These are phyloP conservation scores for Napeogenes sylphis DNA, from an alignment of 2,888 invertebrate species.

Conservation along the genomic window DNA sequence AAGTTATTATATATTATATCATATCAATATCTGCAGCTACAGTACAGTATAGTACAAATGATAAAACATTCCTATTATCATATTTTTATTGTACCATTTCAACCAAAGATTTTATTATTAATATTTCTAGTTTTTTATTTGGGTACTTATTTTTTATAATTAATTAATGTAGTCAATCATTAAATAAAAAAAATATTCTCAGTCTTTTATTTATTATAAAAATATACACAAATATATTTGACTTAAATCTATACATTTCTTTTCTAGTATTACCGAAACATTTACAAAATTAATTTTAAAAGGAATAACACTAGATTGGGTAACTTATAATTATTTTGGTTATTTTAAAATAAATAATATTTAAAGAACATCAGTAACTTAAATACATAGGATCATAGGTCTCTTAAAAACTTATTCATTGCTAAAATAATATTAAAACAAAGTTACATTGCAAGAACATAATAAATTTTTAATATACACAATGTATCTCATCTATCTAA, in stretches of 20 bases:
- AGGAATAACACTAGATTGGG: neutral
- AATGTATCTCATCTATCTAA: no score
- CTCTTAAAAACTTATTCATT: no score
- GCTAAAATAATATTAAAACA: no score
- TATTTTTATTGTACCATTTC: neutral
- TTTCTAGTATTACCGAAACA: neutral
- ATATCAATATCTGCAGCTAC: no score
- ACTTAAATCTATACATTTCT: neutral
- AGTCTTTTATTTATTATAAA: constrained; percentile 36
- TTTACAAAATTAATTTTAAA: neutral
- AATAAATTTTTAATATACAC: no score
- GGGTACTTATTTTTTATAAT: neutral
- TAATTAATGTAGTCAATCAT: neutral
- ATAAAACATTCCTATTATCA: neutral
- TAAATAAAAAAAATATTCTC: constrained; percentile 27
- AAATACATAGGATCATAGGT: neutral
- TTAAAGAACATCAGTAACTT: neutral
- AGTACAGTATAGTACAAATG: neutral
- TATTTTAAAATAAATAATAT: neutral
- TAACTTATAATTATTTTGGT: constrained; percentile 1
- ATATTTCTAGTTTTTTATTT: neutral
- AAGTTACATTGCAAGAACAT: no score
- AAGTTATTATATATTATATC: no score
- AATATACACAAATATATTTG: constrained; percentile 27
- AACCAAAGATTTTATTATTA: constrained; percentile 9